Base-by-base conservation (phyloP, 1,140 invertebrate genomes). In the Drosophila serrata region DNA sequence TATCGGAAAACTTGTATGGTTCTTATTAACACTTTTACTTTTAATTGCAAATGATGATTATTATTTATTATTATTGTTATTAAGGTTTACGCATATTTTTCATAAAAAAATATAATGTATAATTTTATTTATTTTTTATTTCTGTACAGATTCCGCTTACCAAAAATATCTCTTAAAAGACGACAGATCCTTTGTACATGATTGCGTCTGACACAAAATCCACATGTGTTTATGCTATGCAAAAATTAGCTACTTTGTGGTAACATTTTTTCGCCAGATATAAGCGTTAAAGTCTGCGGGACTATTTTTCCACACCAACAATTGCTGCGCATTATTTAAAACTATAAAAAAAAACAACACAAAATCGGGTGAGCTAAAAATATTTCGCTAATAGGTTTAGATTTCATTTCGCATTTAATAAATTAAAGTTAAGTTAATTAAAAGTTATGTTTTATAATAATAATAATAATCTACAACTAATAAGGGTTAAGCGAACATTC, bases 331-430 rank as follows among this genome's bases (percentile, higher is more conserved):
- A 48, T 39, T 15, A 48, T 37, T 49, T 22, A 33, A 24, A 3
- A 33, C 13, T 24, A 24, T 15, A 15, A 27, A 40, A 62, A 24
- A 74, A 53, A 45, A 33, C 56, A 73, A 72, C 45, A 61, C 46
- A 60, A 61, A 45, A 62, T 74, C 57, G 39, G 68, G 70, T 74
- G 19, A 74, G 70, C 51, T 15, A 15, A 6, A 60, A 19, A 7
- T 15, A 15, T n/a, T 35, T 1, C 7, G 6, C 1, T 7, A 27
- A n/a, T 49, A 31, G 17, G 2, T 24, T 24, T 24, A 2, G 24
- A 24, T 24, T 24, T n/a, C n/a, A 17, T 49, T 49, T 29, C 8
- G 9, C 2, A 29, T 12, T 7, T 6, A 19, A 49, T 7, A 31
- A 7, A 31, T 17, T 7, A 12, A n/a, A n/a, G n/a, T n/a, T n/a